Evolutionary conservation across 2,888 invertebrate genomes (phyloP), one percentile per base, ranked within the genome.

Genomic region (Eulithis testata): DNA sequence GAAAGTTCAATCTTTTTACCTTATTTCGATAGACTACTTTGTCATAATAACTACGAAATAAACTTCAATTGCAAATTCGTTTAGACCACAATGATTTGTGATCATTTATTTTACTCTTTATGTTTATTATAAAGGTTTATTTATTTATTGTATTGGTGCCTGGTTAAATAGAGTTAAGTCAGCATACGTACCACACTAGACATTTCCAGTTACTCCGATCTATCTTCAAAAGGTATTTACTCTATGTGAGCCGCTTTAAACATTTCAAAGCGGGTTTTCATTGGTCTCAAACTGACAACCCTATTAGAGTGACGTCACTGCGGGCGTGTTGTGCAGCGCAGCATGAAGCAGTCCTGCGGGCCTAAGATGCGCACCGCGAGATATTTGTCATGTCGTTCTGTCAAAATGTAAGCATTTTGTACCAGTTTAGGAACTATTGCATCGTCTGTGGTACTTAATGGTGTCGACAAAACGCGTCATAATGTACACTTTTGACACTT

Each of bases 241-340:
- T 40, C 9, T 9, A 40, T 8, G 40, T 14, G 14, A 14, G 14
- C 47, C 47, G 14, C 47, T 6, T 4, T 9, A 2, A 53, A 36
- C 56, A 49, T 44, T 54, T 54, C 36, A 49, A 47, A 61, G 57
- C 58, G 53, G 21, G 21, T 65, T 57, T 60, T 65, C 44, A 44
- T 45, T 37, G 50, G 47, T 58, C 12, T 60, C 55, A 51, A 8
- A 59, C 51, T 56, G 64, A 58, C 65, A 69, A 47, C 57, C 52
- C 54, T 64, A 64, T 65, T 59, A 64, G 50, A 60, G 68, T 60
- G 65, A 69, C 63, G 60, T 71, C 65, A 66, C 62, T 44, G 59
- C 54, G 65, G 50, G 60, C 64, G 60, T 70, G 73, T 63, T 73
- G 75, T 73, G 56, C 56, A 49, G 44, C 60, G 44, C 63, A 49